Evolutionary conservation across 2,113 vertebrate species (phyloP).

Genomic region (Aepyceros melampus): DNA sequence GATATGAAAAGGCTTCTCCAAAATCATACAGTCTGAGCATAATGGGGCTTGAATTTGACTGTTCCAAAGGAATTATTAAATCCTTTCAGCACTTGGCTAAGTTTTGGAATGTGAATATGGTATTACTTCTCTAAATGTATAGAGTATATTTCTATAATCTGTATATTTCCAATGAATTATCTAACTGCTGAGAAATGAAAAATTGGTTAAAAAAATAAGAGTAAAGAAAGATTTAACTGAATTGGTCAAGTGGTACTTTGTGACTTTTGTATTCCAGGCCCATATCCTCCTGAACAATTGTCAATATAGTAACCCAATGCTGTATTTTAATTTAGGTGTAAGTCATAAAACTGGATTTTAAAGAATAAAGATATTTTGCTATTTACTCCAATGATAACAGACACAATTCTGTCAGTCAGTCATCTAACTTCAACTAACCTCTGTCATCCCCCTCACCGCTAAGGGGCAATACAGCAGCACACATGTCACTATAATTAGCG

Average conservation of each 20-base stretch:
- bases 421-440: slow-evolving; percentile 51
- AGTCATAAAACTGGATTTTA: slow-evolving; percentile 27
- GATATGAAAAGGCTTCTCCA: not conserved
- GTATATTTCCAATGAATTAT: not conserved
- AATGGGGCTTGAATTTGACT: not conserved
- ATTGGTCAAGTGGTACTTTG: not conserved
- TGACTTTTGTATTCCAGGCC: not conserved
- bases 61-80: not conserved
- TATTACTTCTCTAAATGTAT: not conserved
- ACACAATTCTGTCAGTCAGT: slow-evolving; percentile 28
- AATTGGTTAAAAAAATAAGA: not conserved
- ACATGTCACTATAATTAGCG: slow-evolving; percentile 65
- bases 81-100: not conserved
- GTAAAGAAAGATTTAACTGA: not conserved
- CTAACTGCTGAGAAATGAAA: not conserved
- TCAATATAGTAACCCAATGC: not conserved
- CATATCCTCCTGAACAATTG: not conserved
- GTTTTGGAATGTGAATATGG: not conserved
- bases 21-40: not conserved
- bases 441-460: slow-evolving; percentile 57
- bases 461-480: slow-evolving; percentile 69
- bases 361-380: slow-evolving; percentile 17
- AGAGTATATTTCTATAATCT: not conserved
- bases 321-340: slow-evolving; percentile 10
- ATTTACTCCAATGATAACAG: slow-evolving; percentile 9